Evolutionary conservation across 1,140 invertebrate species (phyloP).

Genomic region (Zaprionus africanus): DNA sequence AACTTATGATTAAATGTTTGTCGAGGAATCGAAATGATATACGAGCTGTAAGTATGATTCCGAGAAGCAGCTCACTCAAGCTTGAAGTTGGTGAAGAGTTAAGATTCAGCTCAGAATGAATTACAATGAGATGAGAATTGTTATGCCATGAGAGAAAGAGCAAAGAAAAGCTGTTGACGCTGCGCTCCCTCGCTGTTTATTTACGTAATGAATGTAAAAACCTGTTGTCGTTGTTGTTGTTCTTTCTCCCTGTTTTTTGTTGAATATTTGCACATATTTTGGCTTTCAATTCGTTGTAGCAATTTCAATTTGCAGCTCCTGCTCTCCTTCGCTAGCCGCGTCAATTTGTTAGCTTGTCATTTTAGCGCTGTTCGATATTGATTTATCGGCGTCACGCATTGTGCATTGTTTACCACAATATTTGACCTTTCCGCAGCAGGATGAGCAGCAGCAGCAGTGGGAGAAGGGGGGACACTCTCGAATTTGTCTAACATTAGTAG

Average conservation of each 20-base stretch:
- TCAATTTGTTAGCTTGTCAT: conserved; percentile 19
- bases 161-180: neutral
- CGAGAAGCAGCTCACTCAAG: neutral
- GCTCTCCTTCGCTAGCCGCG: neutral
- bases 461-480: neutral
- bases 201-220: conserved; percentile 71
- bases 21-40: neutral
- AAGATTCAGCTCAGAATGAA: neutral
- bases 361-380: conserved; percentile 59
- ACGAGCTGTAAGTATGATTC: neutral
- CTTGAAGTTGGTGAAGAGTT: neutral
- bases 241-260: neutral
- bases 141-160: too few species aligned
- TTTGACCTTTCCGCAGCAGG: conserved; percentile 58
- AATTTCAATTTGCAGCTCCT: conserved; percentile 12
- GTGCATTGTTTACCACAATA: conserved; percentile 57
- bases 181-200: conserved; percentile 36
- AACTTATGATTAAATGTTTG: conserved; percentile 5
- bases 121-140: neutral
- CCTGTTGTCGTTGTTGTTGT: conserved; percentile 33
- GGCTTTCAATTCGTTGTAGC: conserved; percentile 20
- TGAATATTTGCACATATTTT: conserved; percentile 70
- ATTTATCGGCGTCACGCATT: conserved; percentile 65
- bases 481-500: conserved; percentile 51
- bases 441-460: too few species aligned